Base-by-base conservation (phyloP, 1,140 invertebrate species). In the Gerris buenoi region DNA sequence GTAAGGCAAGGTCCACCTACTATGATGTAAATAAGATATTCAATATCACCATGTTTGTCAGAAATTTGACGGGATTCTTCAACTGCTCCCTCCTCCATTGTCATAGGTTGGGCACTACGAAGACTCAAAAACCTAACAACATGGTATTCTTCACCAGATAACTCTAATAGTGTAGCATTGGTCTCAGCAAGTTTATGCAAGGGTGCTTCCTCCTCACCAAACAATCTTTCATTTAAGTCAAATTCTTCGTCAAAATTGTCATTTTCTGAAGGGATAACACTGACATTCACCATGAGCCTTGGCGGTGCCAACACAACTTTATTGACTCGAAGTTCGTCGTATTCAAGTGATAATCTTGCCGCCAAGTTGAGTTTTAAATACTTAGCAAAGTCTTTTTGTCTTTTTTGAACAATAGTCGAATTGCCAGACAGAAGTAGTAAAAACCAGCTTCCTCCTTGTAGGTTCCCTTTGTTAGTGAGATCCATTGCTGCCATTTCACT, bases 351-450 rank as follows among this genome's bases (percentile, higher is more conserved):
- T 15, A 77, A 67, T 25, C 76, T 70, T 13, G 76, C 75, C 2
- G 76, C 76, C 46, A 77, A 69, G 64, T 77, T 77, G 25, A 77
- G 69, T 62, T 76, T 75, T 2, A 77, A 66, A 56, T 77, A 77
- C 46, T 75, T 76, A 2, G 73, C 71, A 60, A 77, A 76, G 64
- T 76, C 76, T 61, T 72, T 73, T 67, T 75, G 73, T 14, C 76
- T 66, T 5, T 74, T 70, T 25, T 68, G 66, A 10, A 74, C 76
- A 22, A 76, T 75, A 2, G 75, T 76, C 3, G 75, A 72, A 64
- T 77, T 76, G 13, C 75, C 76, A 18, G 71, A 69, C 14, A 76
- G 67, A 13, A 75, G 65, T 3, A 76, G 67, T 15, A 75, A 61
- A 63, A 74, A 74, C 71, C 72, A 73, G 60, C 72, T 64, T 62